A percentile compares a stretch with the other conserved stretches of the same genome.
phyloP scores from a whole-genome alignment of 2,888 invertebrate genomes.

The Eupelmus urozonus region DNA sequence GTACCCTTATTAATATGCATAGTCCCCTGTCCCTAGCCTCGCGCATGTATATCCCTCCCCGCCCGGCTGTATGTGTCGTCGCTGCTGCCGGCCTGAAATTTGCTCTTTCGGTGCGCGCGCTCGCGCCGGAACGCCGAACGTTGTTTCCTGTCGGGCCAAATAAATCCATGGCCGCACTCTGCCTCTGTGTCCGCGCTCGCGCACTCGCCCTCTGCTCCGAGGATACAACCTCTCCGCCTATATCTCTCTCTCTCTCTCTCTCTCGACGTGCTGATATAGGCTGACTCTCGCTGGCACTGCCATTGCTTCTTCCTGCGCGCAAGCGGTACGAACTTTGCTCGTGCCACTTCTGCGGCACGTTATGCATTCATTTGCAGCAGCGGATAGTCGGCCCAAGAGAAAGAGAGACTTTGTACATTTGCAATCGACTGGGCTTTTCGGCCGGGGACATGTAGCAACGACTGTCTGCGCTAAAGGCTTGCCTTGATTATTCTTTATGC shows the following conservation, averaged over 20 bases:
- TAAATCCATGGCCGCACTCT: constrained; percentile 69
- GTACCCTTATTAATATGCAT: constrained; percentile 73
- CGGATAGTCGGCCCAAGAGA: neutral
- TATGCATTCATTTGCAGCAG: constrained; percentile 40
- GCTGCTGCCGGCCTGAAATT: constrained; percentile 4
- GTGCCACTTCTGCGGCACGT: constrained; percentile 24
- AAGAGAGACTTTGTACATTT: constrained; percentile 18
- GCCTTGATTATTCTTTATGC: constrained; percentile 43
- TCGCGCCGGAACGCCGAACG: constrained; percentile 64
- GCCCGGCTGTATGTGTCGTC: neutral
- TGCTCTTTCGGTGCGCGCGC: constrained; percentile 9
- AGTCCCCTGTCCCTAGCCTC: constrained; percentile 49
- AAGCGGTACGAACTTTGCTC: constrained; percentile 20
- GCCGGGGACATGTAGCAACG: neutral
- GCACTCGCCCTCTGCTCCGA: constrained; percentile 12
- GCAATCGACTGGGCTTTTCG: constrained; percentile 17
- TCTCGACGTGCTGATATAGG: constrained; percentile 30
- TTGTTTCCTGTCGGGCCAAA: constrained; percentile 74
- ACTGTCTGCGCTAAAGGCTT: neutral
- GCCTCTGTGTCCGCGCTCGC: constrained; percentile 17
- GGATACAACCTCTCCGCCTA: constrained; percentile 42
- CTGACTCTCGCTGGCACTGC: neutral
- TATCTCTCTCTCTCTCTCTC: constrained; percentile 18
- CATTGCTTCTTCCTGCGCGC: constrained; percentile 31
- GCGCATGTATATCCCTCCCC: constrained; percentile 20